Evolutionary conservation across 1,140 invertebrate species (phyloP).

Genomic region (Diploscapter pachys): DNA sequence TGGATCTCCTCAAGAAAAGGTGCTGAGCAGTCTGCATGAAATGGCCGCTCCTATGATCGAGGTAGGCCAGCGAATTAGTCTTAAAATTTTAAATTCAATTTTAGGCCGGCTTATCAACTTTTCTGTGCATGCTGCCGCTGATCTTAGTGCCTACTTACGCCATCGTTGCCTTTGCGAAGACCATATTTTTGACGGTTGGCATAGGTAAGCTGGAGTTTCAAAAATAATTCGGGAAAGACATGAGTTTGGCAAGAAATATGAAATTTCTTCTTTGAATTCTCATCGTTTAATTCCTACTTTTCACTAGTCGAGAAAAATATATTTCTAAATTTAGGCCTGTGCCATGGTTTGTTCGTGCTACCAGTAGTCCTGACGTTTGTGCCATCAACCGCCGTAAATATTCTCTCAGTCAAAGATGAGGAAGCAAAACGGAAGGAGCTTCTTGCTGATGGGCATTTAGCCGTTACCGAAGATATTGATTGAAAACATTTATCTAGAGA

Average conservation of each 20-base stretch:
- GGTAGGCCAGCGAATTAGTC: neutral
- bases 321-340: conserved; percentile 22
- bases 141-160: conserved; percentile 56
- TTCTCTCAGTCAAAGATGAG: no score
- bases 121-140: conserved; percentile 54
- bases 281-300: neutral
- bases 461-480: no score
- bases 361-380: conserved; percentile 29
- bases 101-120: conserved; percentile 44
- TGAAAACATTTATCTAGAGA: no score
- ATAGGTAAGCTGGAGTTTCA: conserved; percentile 24
- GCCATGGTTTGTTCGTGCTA: conserved; percentile 39
- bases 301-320: neutral
- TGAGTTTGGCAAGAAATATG: no score
- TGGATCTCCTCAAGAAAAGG: conserved; percentile 38
- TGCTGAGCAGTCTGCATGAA: conserved; percentile 45
- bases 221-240: neutral
- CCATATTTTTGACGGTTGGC: conserved; percentile 47
- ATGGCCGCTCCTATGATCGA: conserved; percentile 54
- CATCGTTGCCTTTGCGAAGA: conserved; percentile 58
- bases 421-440: no score
- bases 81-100: conserved; percentile 19
- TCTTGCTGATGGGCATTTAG: no score
- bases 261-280: neutral
- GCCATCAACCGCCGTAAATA: no score